Conservation (phyloP, 92 coral and sea anemone genomes). For the Scolanthus callimorphus region DNA sequence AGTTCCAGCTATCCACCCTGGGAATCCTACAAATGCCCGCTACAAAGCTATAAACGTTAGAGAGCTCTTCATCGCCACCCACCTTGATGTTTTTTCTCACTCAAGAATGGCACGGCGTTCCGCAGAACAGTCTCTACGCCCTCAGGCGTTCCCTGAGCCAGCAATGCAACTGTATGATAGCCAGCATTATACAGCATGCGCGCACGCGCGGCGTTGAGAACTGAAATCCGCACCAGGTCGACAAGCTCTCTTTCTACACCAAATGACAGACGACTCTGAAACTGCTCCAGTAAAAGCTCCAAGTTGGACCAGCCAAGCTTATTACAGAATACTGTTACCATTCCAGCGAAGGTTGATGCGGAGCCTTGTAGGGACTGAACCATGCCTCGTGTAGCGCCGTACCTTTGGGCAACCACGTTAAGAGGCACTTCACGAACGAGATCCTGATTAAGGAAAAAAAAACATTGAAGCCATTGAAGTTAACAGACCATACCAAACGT, state of each 20-base stretch:
- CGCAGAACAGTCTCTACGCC: constrained; percentile 74
- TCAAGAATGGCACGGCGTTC: constrained; percentile 91
- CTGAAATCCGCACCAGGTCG: constrained; percentile 86
- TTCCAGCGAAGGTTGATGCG: constrained; percentile 97
- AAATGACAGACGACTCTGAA: constrained; percentile 90
- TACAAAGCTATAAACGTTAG: no score
- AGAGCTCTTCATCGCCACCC: no score
- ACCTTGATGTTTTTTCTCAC: constrained; percentile 65
- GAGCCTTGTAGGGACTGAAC: constrained; percentile 92
- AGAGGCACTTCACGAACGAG: constrained; percentile 90
- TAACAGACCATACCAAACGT: neutral
- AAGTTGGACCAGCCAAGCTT: constrained; percentile 95
- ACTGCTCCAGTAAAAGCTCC: constrained; percentile 83
- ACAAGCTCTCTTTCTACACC: constrained; percentile 97
- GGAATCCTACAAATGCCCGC: no score
- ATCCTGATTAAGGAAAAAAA: constrained; percentile 20
- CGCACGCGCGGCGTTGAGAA: constrained; percentile 96
- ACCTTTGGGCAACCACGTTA: constrained; percentile 79
- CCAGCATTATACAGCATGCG: constrained; percentile 95
- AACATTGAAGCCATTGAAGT: neutral
- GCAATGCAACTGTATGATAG: constrained; percentile 81
- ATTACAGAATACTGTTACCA: constrained; percentile 96
- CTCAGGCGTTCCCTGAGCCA: constrained; percentile 75
- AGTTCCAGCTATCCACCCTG: no score
- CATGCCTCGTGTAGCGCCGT: constrained; percentile 97